Percentiles rank a stretch among this genome's conserved stretches.
Conservation (phyloP, 1,140 invertebrate genomes). For the Drosophila obscura region DNA sequence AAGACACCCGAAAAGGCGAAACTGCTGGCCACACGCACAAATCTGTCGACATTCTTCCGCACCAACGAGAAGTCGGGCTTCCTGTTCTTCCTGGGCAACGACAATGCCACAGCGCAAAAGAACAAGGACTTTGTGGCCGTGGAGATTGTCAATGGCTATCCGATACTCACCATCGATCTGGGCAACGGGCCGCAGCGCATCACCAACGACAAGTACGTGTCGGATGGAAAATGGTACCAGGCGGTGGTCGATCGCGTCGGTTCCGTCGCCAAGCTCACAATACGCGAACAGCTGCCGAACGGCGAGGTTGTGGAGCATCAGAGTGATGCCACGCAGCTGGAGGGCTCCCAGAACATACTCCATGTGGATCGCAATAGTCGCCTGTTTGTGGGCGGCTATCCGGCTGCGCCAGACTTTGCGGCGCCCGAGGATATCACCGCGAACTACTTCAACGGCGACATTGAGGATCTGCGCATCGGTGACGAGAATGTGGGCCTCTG, state of each 20-base stretch:
- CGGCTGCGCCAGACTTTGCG: slow-evolving; percentile 87
- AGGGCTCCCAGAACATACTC: slow-evolving; percentile 91
- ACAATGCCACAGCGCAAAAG: slow-evolving; percentile 86
- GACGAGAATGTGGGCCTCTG: slow-evolving; percentile 95
- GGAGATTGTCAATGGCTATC: slow-evolving; percentile 94
- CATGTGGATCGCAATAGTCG: slow-evolving; percentile 95
- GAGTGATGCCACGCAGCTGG: slow-evolving; percentile 86
- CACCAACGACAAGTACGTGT: slow-evolving; percentile 89
- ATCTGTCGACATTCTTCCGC: slow-evolving; percentile 93
- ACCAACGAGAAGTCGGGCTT: slow-evolving; percentile 93
- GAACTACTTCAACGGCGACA: slow-evolving; percentile 92
- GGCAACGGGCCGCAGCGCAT: slow-evolving; percentile 92
- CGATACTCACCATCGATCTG: slow-evolving; percentile 93
- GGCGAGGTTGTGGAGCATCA: slow-evolving; percentile 83
- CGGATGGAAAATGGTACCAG: slow-evolving; percentile 96
- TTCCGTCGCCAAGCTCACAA: slow-evolving; percentile 90
- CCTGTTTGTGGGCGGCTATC: slow-evolving; percentile 95
- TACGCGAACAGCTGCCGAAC: slow-evolving; percentile 90
- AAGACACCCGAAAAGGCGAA: slow-evolving; percentile 93
- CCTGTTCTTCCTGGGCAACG: slow-evolving; percentile 95
- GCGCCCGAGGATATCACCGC: slow-evolving; percentile 88
- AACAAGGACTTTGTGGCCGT: slow-evolving; percentile 96
- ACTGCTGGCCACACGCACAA: slow-evolving; percentile 92
- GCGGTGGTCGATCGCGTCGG: slow-evolving; percentile 94
- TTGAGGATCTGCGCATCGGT: slow-evolving; percentile 95